phyloP scores from a whole-genome alignment of 2,113 vertebrate genomes.

The Notarius quadriscutis region DNA sequence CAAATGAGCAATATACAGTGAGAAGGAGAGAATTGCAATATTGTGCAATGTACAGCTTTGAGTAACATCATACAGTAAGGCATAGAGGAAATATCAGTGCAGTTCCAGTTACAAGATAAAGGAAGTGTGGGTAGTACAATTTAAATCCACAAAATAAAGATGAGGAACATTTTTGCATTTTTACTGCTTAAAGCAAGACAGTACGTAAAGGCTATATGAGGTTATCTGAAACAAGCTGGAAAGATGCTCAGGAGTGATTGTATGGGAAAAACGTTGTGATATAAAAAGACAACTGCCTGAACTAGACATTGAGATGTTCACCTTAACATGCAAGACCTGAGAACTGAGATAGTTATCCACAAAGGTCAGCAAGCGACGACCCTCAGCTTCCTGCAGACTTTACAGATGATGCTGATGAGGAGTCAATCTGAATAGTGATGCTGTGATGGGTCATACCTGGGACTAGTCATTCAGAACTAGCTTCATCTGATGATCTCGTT shows the following conservation, averaged over 20 bases:
- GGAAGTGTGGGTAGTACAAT: neutral
- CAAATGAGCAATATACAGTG: neutral
- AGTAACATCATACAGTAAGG: neutral
- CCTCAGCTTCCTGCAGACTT: neutral
- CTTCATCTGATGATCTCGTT: neutral
- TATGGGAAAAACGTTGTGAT: neutral
- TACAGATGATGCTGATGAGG: neutral
- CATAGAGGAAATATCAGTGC: neutral
- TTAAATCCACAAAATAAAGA: neutral
- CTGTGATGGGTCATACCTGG: neutral
- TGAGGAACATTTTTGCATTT: neutral
- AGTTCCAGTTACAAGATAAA: neutral
- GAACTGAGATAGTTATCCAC: neutral
- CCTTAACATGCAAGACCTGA: neutral
- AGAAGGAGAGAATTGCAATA: slow-evolving; percentile 1
- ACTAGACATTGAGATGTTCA: neutral
- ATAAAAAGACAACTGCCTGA: neutral
- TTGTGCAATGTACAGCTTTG: neutral
- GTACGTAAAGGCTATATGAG: neutral
- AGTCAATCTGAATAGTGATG: neutral
- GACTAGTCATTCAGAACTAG: neutral
- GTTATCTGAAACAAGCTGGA: neutral
- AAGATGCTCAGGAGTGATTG: neutral
- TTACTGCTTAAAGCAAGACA: neutral
- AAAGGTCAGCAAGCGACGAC: neutral